Evolutionary conservation across 2,113 vertebrate genomes (phyloP).

Genomic region (Phrynocephalus versicolor): DNA sequence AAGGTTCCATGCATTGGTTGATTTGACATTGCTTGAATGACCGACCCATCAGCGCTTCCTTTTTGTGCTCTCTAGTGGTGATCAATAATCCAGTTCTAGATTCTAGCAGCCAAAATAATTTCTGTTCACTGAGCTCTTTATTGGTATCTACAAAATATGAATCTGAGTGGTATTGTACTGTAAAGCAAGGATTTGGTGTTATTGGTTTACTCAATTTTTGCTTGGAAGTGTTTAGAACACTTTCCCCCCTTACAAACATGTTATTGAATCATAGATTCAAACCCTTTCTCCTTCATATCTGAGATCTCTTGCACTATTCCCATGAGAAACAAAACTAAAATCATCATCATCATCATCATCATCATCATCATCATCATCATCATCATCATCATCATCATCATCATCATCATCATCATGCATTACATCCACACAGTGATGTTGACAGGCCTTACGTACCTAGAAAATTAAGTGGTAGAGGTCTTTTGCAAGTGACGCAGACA

Average conservation of each 20-base stretch:
- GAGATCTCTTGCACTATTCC: not conserved
- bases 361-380: too few relatives aligned
- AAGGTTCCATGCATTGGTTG: too few relatives aligned
- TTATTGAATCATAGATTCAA: not conserved
- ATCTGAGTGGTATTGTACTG: not conserved
- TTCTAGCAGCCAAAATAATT: not conserved
- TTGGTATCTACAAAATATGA: not conserved
- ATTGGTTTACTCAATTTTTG: not conserved
- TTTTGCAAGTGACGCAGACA: too few relatives aligned
- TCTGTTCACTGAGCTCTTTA: not conserved
- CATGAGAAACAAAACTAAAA: not conserved
- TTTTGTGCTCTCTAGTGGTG: not conserved
- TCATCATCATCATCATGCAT: too few relatives aligned
- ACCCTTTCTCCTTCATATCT: not conserved
- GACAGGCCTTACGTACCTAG: too few relatives aligned
- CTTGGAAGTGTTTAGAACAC: not conserved
- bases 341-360: too few relatives aligned
- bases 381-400: too few relatives aligned
- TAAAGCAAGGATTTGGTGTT: too few relatives aligned
- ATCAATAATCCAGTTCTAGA: not conserved
- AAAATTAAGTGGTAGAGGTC: too few relatives aligned
- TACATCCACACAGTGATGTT: too few relatives aligned
- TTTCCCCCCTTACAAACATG: not conserved
- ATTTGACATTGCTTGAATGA: too few relatives aligned
- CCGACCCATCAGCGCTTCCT: too few relatives aligned